A percentile compares a stretch with the other conserved stretches of the same genome.
phyloP scores from a whole-genome alignment of 2,797 vertebrate genomes.

The Acanthurus tractus region DNA sequence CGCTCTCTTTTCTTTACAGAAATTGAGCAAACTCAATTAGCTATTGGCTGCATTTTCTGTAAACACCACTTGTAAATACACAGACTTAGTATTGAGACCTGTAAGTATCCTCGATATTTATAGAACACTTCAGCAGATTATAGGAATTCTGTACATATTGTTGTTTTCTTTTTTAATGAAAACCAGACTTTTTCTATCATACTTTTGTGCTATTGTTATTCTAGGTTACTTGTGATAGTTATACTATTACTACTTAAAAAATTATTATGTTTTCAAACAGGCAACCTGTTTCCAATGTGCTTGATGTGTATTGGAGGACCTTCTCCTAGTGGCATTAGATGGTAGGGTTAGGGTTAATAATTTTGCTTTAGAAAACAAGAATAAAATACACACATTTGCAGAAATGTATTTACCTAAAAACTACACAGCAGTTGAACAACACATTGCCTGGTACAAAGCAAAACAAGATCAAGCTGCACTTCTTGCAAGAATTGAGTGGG shows the following conservation, averaged over 20 bases:
- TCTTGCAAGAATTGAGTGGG: constrained; percentile 1
- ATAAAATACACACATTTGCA: not conserved
- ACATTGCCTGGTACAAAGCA: not conserved
- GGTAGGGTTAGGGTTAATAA: too few relatives aligned
- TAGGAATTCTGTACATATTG: not conserved
- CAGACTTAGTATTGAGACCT: not conserved
- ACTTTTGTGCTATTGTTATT: not conserved
- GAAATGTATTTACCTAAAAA: not conserved
- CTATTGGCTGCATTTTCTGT: not conserved
- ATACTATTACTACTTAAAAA: too few relatives aligned
- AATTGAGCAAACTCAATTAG: constrained; percentile 6
- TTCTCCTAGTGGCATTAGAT: not conserved
- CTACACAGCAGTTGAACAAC: not conserved
- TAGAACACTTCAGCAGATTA: not conserved
- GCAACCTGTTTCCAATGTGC: too few relatives aligned
- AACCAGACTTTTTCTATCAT: not conserved
- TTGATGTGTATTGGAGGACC: not conserved
- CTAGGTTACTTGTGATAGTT: not conserved
- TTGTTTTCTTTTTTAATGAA: not conserved
- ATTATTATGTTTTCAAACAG: too few relatives aligned
- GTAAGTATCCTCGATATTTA: not conserved
- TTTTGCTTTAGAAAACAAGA: not conserved
- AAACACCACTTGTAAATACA: not conserved
- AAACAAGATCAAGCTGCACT: not conserved
- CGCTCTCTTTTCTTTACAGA: constrained; percentile 28